Conservation (phyloP, 2,113 vertebrate genomes). For the Hippopotamus amphibius region DNA sequence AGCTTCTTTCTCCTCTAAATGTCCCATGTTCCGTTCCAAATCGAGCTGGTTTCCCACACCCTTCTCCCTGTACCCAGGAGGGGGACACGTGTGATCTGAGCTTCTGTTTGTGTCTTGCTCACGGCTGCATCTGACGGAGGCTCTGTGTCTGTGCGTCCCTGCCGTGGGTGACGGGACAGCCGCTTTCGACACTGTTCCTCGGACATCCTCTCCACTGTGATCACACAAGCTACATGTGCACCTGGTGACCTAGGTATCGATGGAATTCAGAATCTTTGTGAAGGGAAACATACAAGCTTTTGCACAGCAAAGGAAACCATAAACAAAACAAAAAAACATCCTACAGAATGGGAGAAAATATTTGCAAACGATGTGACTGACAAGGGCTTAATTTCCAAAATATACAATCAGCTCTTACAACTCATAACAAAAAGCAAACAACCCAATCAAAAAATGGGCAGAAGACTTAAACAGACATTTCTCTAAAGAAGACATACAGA, state of each 20-base stretch:
- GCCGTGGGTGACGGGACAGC: background rate
- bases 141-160: rapidly evolving
- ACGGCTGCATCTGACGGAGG: rapidly evolving
- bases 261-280: background rate
- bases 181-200: background rate
- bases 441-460: background rate
- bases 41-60: background rate
- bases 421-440: background rate
- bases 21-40: background rate
- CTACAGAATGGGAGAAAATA: background rate
- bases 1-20: background rate
- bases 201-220: background rate
- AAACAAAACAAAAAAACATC: background rate
- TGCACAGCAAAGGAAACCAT: background rate
- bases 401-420: background rate
- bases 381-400: background rate
- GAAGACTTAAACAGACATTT: background rate
- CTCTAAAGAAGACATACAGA: background rate
- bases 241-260: rapidly evolving
- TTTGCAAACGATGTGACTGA: no score
- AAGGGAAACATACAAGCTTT: background rate
- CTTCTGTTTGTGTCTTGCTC: background rate
- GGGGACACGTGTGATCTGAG: rapidly evolving
- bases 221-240: background rate
- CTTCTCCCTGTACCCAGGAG: no score